Conservation (phyloP, 2,888 invertebrate species). For the Drosophila aldrichi region DNA sequence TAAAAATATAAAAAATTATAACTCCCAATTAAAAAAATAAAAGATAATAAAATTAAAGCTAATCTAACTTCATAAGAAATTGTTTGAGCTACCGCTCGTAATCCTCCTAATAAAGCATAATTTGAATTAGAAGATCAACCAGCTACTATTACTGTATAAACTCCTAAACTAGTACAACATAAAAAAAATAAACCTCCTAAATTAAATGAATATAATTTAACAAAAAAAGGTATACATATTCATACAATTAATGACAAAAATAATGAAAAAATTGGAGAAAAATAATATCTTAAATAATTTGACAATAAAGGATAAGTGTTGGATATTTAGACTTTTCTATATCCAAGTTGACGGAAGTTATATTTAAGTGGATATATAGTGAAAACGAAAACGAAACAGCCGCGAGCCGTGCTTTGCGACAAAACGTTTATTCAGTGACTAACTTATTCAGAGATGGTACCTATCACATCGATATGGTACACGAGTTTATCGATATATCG, state of each 20-base stretch:
- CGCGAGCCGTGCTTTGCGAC: too few species aligned
- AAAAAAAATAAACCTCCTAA: constrained; percentile 89
- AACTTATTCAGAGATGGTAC: too few species aligned
- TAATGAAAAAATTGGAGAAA: constrained; percentile 86
- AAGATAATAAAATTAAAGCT: constrained; percentile 88
- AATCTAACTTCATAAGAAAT: constrained; percentile 92
- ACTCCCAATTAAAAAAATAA: constrained; percentile 87
- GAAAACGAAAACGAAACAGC: too few species aligned
- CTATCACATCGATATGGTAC: too few species aligned
- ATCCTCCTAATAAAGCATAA: constrained; percentile 88
- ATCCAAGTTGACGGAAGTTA: too few species aligned
- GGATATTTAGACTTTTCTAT: too few species aligned
- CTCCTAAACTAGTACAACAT: constrained; percentile 88
- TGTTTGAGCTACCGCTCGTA: constrained; percentile 90
- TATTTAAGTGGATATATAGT: too few species aligned
- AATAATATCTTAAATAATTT: constrained; percentile 88
- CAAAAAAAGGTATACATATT: constrained; percentile 87
- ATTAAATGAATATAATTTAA: constrained; percentile 85
- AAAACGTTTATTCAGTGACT: too few species aligned
- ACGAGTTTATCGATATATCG: too few species aligned
- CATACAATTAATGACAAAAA: constrained; percentile 87
- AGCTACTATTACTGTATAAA: constrained; percentile 88
- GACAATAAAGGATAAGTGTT: constrained; percentile 87
- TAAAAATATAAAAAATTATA: constrained; percentile 87
- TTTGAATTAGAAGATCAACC: constrained; percentile 91